Evolutionary conservation across 2,113 vertebrate species (phyloP).

Genomic region (Ceyx margarethae): DNA sequence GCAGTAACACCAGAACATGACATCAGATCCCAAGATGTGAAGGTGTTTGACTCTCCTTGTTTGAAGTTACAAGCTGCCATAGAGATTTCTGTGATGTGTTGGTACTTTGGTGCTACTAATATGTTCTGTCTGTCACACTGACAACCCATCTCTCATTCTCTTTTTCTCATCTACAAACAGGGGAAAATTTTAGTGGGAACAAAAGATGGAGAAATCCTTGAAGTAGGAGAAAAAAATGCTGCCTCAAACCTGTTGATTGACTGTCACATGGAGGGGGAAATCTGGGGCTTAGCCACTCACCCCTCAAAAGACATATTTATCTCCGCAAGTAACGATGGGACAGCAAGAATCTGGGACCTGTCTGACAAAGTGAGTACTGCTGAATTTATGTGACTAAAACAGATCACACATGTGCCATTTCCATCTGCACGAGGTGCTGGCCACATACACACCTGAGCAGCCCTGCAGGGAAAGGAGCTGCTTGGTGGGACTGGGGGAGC

Average conservation of each 20-base stretch:
- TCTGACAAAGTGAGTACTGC: constrained; percentile 84
- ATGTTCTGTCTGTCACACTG: neutral
- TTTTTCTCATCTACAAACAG: constrained; percentile 65
- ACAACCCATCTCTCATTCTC: neutral
- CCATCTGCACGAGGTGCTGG: accelerated
- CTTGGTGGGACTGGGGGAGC: too few species aligned
- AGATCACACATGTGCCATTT: neutral
- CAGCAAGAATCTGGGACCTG: constrained; percentile 95
- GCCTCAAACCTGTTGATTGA: constrained; percentile 96
- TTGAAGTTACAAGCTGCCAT: neutral
- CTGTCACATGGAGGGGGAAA: constrained; percentile 92
- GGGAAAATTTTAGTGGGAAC: constrained; percentile 97
- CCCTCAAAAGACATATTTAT: constrained; percentile 93
- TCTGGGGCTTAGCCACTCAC: constrained; percentile 94
- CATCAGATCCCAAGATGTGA: neutral
- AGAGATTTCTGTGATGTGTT: neutral
- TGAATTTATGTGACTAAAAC: neutral
- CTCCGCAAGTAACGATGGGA: constrained; percentile 93
- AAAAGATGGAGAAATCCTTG: constrained; percentile 96
- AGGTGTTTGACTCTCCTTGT: neutral
- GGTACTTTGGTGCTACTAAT: neutral
- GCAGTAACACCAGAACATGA: neutral
- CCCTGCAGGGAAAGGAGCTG: neutral
- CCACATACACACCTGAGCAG: accelerated
- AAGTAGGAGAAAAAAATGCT: constrained; percentile 97